Evolutionary conservation across 2,888 invertebrate genomes (phyloP), one percentile per base, ranked within the genome.

Genomic region (Apamea epomidion): DNA sequence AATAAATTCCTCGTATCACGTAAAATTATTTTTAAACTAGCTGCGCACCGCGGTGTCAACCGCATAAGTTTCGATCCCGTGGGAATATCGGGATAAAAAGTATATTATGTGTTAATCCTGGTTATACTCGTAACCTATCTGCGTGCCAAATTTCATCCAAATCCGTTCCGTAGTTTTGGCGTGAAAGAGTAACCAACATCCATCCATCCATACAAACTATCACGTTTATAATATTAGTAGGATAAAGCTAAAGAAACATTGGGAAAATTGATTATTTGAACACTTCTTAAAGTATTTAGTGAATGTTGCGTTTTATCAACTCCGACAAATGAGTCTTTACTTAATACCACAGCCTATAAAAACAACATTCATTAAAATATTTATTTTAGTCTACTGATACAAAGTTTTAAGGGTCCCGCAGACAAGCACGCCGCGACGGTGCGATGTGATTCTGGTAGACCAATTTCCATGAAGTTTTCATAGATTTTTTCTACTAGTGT

Each of bases 291-390:
- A n/a, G 51, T 8, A 37, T 14, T 65, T 37, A 25, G 21, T 37
- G 21, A 65, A 12, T 37, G 32, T 21, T 62, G 29, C 8, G 2
- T 64, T 37, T 25, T 21, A 65, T 37, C 21, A 65, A 65, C 37
- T 37, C 21, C 21, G 29, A n/a, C 29, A 14, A 37, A 65, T 67
- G 14, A 67, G 14, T 67, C 37, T 25, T 42, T 67, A 72, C 18
- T 37, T 2, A 18, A 42, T 21, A 62, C 42, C 2, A 32, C 64
- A 32, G 18, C 4, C 51, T 0, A 42, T 10, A 78, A 65, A 54
- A 82, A 45, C 58, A 48, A 80, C 67, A 76, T 83, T 83, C 58
- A 82, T 65, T 25, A 48, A 82, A 16, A 37, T 48, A 75, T 82
- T 65, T 3, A 0, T 51, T 32, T 58, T 16, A 69, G 29, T 80